phyloP scores from a whole-genome alignment of 1,140 invertebrate species.

The Trachymyrmex septentrionalis region DNA sequence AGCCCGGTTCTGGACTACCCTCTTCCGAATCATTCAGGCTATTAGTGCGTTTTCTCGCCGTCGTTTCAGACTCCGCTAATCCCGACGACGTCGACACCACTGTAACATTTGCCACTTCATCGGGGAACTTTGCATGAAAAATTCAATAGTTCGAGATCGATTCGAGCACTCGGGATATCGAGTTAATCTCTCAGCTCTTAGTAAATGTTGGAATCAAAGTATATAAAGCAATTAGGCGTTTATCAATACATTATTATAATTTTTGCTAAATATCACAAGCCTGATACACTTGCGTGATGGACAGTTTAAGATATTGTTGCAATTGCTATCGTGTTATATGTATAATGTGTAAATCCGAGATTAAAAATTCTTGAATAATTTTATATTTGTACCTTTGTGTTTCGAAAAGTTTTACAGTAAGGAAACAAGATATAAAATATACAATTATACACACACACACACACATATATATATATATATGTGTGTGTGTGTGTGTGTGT shows the following conservation, averaged over 20 bases:
- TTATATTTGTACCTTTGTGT: neutral
- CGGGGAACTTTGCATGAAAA: slow-evolving; percentile 1
- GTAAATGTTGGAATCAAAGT: neutral
- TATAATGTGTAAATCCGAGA: neutral
- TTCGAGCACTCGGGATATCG: neutral
- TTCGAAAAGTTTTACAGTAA: neutral
- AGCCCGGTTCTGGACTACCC: slow-evolving; percentile 82
- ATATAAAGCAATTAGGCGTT: no score
- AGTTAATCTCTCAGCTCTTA: slow-evolving; percentile 1
- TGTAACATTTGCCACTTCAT: slow-evolving; percentile 31
- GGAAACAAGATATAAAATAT: neutral
- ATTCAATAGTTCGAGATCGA: neutral
- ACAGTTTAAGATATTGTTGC: neutral
- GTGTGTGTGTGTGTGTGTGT: no score
- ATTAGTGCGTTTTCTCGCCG: slow-evolving; percentile 77
- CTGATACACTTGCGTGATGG: neutral
- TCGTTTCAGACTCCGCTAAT: slow-evolving; percentile 70
- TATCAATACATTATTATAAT: neutral
- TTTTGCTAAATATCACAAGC: neutral
- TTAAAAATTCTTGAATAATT: neutral
- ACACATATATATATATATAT: no score
- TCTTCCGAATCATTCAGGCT: slow-evolving; percentile 82
- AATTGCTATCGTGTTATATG: neutral
- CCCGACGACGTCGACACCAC: slow-evolving; percentile 66
- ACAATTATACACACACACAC: no score